Evolutionary conservation across 2,888 invertebrate species (phyloP), one percentile per base, ranked within the genome.

Genomic region (Callimorpha dominula): DNA sequence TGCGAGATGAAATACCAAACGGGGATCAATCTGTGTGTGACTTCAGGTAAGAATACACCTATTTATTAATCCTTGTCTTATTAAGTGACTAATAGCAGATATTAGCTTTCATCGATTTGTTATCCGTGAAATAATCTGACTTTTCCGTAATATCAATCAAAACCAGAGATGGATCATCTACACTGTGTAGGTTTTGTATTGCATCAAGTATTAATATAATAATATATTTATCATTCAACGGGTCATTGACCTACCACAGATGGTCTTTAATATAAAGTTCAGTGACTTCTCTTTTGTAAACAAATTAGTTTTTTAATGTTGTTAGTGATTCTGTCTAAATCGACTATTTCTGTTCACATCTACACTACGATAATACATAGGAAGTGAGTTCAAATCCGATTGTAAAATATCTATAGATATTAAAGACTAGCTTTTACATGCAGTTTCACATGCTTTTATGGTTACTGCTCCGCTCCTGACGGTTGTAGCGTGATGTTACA

Each of bases 21-120:
- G 31, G n/a, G 15, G 17, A 50, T 65, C 31, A 65, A 40, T 50
- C 65, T 40, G 50, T 17, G 65, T 8, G 50, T 40, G 50, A 40
- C 40, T 50, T 17, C 49, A 17, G 65, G 65, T 65, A 65, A 65
- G 65, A 17, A 50, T 49, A 50, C 40, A 50, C 20, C 5, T 65
- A 17, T 40, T 65, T 50, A 14, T 43, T 3, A 20, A 7, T 1
- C 6, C 20, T 20, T 60, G 60, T 60, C 14, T 60, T 31, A 60
- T 15, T 14, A 31, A 65, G 40, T 65, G 40, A 50, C 17, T 65
- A 31, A 40, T 40, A 15, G 8, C 15, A 49, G 5, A 31, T 12
- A 60, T 14, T 60, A 31, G 60, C 60, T 31, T 31, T 31, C 14
- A 60, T 60, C 31, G 60, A 14, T 6, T 60, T 60, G 43, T 7